Evolutionary conservation across 2,888 invertebrate genomes (phyloP).

Genomic region (Drosophila tripunctata): DNA sequence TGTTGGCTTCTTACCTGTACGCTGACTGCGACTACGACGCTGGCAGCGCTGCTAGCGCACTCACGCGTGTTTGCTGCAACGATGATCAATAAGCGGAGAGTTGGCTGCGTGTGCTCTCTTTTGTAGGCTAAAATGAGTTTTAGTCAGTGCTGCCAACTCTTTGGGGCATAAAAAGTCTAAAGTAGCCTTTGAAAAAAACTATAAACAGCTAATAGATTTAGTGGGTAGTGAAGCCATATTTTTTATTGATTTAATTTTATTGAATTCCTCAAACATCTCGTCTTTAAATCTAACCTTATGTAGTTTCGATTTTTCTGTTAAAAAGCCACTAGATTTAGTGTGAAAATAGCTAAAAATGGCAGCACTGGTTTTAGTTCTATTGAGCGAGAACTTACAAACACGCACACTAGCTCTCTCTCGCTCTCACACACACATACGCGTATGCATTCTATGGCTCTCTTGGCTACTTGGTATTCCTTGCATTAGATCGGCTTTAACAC

Average conservation of each 20-base stretch:
- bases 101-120: constrained; percentile 24
- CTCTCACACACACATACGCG: constrained; percentile 6
- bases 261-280: too few species aligned
- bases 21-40: background rate
- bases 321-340: too few species aligned
- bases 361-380: constrained; percentile 17
- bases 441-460: constrained; percentile 19
- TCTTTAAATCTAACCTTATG: too few species aligned
- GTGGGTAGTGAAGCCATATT: too few species aligned
- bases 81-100: constrained; percentile 48
- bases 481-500: constrained; percentile 42
- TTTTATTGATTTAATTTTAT: too few species aligned
- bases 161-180: too few species aligned
- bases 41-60: constrained; percentile 14
- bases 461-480: constrained; percentile 23
- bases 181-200: too few species aligned
- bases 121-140: constrained; percentile 22
- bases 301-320: too few species aligned
- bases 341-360: too few species aligned
- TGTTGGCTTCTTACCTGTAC: constrained; percentile 19
- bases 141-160: too few species aligned
- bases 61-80: constrained; percentile 18
- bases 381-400: constrained; percentile 8
- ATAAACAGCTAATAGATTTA: too few species aligned
- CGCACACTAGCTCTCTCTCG: background rate